phyloP scores from a whole-genome alignment of 2,888 invertebrate genomes.

The Thysanoteuthis rhombus region DNA sequence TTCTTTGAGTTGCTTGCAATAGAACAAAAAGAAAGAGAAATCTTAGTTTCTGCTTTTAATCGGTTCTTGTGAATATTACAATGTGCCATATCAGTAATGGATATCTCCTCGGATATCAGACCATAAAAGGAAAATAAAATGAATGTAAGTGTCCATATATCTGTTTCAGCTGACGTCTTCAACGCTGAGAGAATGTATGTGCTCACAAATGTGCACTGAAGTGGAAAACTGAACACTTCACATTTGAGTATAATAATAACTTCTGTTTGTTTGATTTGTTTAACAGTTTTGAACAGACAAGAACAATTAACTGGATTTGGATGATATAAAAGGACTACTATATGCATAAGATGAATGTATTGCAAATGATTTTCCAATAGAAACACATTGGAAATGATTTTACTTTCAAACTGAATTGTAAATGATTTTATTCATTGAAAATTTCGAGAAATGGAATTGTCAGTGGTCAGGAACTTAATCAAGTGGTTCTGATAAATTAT shows the following conservation, averaged over 20 bases:
- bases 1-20: background rate
- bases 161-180: background rate
- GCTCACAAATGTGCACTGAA: background rate
- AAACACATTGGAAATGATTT: too few relatives aligned
- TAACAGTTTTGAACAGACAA: background rate
- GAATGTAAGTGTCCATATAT: background rate
- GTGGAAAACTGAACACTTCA: background rate
- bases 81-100: too few relatives aligned
- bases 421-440: too few relatives aligned
- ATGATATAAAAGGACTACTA: too few relatives aligned
- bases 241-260: background rate
- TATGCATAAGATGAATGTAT: too few relatives aligned
- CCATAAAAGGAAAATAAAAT: background rate
- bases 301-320: constrained; percentile 12
- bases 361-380: too few relatives aligned
- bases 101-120: background rate
- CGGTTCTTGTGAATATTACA: background rate
- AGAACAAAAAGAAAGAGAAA: background rate
- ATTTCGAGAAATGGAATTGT: too few relatives aligned
- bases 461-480: too few relatives aligned
- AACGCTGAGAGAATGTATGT: background rate
- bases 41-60: background rate
- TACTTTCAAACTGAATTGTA: too few relatives aligned
- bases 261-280: background rate
- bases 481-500: too few relatives aligned